phyloP scores from a whole-genome alignment of 2,888 invertebrate genomes.

The Rosalia funebris region DNA sequence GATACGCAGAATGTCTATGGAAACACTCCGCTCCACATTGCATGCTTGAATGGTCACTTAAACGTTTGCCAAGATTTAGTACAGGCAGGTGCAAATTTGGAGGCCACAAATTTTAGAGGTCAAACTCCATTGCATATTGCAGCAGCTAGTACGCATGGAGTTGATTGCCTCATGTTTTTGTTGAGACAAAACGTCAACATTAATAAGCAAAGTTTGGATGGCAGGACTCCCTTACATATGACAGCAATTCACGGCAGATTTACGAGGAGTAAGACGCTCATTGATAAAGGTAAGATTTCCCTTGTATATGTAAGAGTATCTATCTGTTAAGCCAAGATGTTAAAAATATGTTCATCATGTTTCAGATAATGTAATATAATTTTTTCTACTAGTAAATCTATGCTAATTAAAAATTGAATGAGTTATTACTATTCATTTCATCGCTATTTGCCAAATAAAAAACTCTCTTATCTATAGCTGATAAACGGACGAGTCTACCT shows the following conservation, averaged over 20 bases:
- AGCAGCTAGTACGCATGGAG: conserved; percentile 70
- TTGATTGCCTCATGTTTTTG: conserved; percentile 69
- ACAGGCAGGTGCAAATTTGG: conserved; percentile 64
- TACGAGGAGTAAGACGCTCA: conserved; percentile 70
- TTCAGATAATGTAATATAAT: too few species aligned
- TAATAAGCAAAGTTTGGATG: conserved; percentile 69
- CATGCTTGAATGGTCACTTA: conserved; percentile 71
- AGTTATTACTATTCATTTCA: too few species aligned
- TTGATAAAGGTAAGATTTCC: conserved; percentile 66
- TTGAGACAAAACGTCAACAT: conserved; percentile 67
- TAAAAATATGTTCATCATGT: too few species aligned
- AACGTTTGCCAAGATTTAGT: conserved; percentile 68
- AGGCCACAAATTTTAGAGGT: conserved; percentile 65
- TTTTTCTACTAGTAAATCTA: too few species aligned
- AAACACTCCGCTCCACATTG: conserved; percentile 70
- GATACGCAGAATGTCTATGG: conserved; percentile 70
- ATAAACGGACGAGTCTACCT: too few species aligned
- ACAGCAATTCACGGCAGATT: conserved; percentile 74
- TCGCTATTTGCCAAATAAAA: too few species aligned
- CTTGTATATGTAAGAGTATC: too few species aligned
- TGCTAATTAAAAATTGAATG: too few species aligned
- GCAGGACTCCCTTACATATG: conserved; percentile 73
- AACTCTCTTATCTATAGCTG: too few species aligned
- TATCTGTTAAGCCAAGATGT: too few species aligned
- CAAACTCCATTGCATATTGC: conserved; percentile 71